Percentiles rank a stretch among this genome's conserved stretches.
phyloP scores from a whole-genome alignment of 1,140 invertebrate species.

The Aphidius ervi region DNA sequence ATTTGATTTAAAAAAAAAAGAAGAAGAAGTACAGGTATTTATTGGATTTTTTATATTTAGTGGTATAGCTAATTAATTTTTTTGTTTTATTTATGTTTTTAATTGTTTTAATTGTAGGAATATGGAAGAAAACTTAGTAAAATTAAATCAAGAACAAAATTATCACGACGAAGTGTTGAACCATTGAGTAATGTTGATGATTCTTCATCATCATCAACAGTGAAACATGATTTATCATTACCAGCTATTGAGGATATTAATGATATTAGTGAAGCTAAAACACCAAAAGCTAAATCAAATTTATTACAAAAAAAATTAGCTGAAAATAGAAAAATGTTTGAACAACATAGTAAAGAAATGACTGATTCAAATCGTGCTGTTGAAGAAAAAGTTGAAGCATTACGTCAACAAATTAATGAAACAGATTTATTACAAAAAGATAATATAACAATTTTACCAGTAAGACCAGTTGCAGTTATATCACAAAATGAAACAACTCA shows the following conservation, averaged over 20 bases:
- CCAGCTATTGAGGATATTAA: conserved; percentile 28
- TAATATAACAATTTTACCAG: conserved; percentile 23
- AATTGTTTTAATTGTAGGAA: conserved; percentile 34
- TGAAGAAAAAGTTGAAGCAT: conserved; percentile 49
- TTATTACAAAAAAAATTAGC: conserved; percentile 47
- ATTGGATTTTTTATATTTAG: conserved; percentile 7
- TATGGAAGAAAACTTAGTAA: conserved; percentile 47
- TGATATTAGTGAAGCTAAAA: conserved; percentile 47
- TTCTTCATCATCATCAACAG: conserved; percentile 28
- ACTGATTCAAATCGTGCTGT: conserved; percentile 47
- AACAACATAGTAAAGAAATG: conserved; percentile 46
- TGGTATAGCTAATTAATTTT: background rate
- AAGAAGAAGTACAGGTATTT: conserved; percentile 46
- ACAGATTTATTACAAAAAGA: conserved; percentile 36
- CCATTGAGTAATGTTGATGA: conserved; percentile 23
- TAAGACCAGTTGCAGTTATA: conserved; percentile 35
- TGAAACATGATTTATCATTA: conserved; percentile 28
- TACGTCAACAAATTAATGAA: conserved; percentile 47
- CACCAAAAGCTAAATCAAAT: conserved; percentile 46
- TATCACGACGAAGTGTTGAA: conserved; percentile 37
- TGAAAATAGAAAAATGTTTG: conserved; percentile 49
- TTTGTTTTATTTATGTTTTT: conserved; percentile 1
- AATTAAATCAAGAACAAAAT: conserved; percentile 47
- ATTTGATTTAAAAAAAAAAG: conserved; percentile 45
- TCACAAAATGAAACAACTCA: conserved; percentile 26